These are phyloP conservation scores for Andrena hattorfiana DNA, from an alignment of 2,888 invertebrate genomes.

Conservation along the genomic window DNA sequence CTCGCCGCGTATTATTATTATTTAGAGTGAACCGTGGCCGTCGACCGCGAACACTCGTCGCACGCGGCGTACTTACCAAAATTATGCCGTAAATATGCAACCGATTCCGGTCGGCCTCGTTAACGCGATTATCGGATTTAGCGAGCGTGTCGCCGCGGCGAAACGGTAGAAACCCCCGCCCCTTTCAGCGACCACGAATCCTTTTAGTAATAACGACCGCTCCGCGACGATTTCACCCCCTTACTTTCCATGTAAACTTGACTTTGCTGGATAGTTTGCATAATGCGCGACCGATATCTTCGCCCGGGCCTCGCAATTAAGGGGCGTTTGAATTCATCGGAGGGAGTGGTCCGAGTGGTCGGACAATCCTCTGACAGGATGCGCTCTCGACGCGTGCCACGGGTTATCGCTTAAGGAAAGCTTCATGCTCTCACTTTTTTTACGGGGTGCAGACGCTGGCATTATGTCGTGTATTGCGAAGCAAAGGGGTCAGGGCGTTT, in stretches of 20 bases:
- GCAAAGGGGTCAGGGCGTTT: background rate
- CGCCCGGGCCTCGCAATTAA: constrained; percentile 2
- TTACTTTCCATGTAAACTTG: constrained; percentile 1
- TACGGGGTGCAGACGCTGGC: no score
- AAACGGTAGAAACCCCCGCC: background rate
- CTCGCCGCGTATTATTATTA: constrained; percentile 33
- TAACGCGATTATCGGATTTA: constrained; percentile 38
- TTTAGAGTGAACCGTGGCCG: constrained; percentile 40
- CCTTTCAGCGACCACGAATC: constrained; percentile 5
- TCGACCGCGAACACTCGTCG: constrained; percentile 40
- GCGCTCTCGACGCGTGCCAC: constrained; percentile 3
- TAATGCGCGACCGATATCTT: constrained; percentile 22
- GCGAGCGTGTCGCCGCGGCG: constrained; percentile 6
- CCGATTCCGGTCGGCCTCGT: constrained; percentile 19
- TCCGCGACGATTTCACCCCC: constrained; percentile 21
- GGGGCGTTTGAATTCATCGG: constrained; percentile 11
- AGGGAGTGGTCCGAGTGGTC: background rate
- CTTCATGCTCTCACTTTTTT: background rate
- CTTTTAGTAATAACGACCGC: constrained; percentile 13
- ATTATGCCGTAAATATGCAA: constrained; percentile 34
- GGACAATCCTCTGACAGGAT: background rate
- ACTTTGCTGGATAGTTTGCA: constrained; percentile 31
- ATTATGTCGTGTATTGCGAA: background rate
- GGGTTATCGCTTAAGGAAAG: background rate
- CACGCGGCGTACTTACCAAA: constrained; percentile 32